phyloP scores from a whole-genome alignment of 2,888 invertebrate species.

The Drosophila longiperda region DNA sequence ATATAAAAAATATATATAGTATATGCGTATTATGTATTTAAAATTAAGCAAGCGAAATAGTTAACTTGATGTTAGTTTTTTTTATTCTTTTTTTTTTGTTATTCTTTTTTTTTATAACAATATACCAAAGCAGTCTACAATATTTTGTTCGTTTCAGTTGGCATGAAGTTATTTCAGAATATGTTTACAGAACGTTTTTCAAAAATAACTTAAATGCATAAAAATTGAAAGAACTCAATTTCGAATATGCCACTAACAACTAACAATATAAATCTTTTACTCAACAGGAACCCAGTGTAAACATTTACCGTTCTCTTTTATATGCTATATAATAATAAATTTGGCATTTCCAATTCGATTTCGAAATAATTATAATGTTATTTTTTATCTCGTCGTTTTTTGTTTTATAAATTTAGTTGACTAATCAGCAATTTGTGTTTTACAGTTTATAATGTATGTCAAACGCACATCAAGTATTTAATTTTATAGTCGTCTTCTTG shows the following conservation, averaged over 20 bases:
- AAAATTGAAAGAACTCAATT: slow-evolving; percentile 7
- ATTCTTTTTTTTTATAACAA: slow-evolving; percentile 2
- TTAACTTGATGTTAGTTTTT: slow-evolving; percentile 29
- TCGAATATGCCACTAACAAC: slow-evolving; percentile 50
- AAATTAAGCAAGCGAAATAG: slow-evolving; percentile 50
- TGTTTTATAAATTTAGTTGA: slow-evolving; percentile 52
- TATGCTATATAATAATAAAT: slow-evolving; percentile 42
- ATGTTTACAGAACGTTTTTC: background rate
- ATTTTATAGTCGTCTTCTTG: slow-evolving; percentile 30
- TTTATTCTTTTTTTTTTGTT: background rate
- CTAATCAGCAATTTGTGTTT: slow-evolving; percentile 56
- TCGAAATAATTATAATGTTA: slow-evolving; percentile 30
- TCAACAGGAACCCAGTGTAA: slow-evolving; percentile 73
- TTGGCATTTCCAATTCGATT: slow-evolving; percentile 60
- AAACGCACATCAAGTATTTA: slow-evolving; percentile 27
- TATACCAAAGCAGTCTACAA: slow-evolving; percentile 60
- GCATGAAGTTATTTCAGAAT: slow-evolving; percentile 13
- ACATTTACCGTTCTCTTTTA: slow-evolving; percentile 44
- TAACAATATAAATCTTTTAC: slow-evolving; percentile 45
- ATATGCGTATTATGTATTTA: slow-evolving; percentile 31
- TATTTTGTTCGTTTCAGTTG: slow-evolving; percentile 32
- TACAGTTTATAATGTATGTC: slow-evolving; percentile 18
- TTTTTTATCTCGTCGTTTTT: slow-evolving; percentile 23
- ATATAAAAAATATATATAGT: slow-evolving; percentile 38
- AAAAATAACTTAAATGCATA: background rate